Evolutionary conservation across 1,140 invertebrate genomes (phyloP), one percentile per base, ranked within the genome.

Genomic region (Caenorhabditis elegans): DNA sequence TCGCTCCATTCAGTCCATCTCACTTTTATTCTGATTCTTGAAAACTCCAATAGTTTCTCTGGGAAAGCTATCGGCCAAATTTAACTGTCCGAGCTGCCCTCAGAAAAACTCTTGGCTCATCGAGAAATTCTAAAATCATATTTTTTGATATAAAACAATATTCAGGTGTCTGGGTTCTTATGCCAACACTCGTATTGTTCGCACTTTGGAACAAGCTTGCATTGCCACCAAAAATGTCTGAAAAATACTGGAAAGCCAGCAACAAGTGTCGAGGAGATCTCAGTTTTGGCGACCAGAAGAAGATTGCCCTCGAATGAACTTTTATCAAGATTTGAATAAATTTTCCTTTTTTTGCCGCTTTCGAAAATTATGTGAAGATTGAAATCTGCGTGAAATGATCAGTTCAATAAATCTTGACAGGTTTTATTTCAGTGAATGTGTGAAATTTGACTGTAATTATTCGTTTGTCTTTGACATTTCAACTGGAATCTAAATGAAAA

Each of bases 241-340:
- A 70, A 70, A 70, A 70, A n/a, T 70, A 70, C 19, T 70, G 60
- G 60, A 34, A 70, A 70, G 60, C 60, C 11, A 70, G 60, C n/a
- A 70, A 70, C 34, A 70, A 70, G n/a, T 70, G 60, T 24, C 17
- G 60, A 39, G 60, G 60, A 19, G 60, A 70, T 24, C 34, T 70
- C 5, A 24, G 8, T 8, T 70, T 70, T 43, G 60, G 39, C 28
- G 60, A 70, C 22, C 60, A 70, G 19, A 70, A 70, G n/a, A 70
- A 70, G 60, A n/a, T 70, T 39, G n/a, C 60, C n/a, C 60, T 70
- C 34, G 60, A 70, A 17, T 70, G 60, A 70, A 70, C 60, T 39
- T 24, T 70, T 24, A 39, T 70, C 60, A 39, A 70, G 60, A 70
- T 36, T 43, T 10, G 22, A 24, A 70, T 39, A 70, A 39, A 70